Percentiles rank a stretch among this genome's conserved stretches.
phyloP scores from a whole-genome alignment of 2,797 vertebrate genomes.

The Poeciliopsis infans region DNA sequence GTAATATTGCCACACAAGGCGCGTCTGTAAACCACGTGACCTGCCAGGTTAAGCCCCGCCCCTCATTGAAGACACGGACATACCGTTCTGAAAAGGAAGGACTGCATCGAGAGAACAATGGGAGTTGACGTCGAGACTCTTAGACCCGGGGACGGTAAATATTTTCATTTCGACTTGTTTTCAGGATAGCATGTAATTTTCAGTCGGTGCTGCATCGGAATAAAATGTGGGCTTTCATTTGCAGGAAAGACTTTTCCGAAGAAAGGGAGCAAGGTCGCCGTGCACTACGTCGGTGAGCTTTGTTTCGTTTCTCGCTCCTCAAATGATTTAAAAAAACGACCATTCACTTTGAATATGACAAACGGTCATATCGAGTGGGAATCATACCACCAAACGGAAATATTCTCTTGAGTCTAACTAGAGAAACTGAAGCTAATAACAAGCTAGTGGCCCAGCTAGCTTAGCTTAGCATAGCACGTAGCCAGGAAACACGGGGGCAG shows the following conservation, averaged over 20 bases:
- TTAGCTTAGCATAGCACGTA: slow-evolving; percentile 29
- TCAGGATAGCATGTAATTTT: not conserved
- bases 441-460: not conserved
- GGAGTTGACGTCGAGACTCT: slow-evolving; percentile 52
- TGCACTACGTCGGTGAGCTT: slow-evolving; percentile 71
- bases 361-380: fast-evolving
- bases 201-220: not conserved
- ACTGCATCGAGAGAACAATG: slow-evolving; percentile 59
- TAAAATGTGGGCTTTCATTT: not conserved
- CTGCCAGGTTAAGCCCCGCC: not conserved
- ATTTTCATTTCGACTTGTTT: not conserved
- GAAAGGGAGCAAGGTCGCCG: slow-evolving; percentile 8
- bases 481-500: not conserved
- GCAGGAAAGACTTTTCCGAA: slow-evolving; percentile 35
- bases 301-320: not conserved
- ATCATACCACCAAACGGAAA: not conserved
- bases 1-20: no score
- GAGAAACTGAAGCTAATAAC: not conserved
- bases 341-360: not conserved
- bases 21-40: slow-evolving; percentile 12
- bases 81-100: not conserved
- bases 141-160: slow-evolving; percentile 58
- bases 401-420: not conserved
- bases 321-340: not conserved
- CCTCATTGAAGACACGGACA: not conserved